These are phyloP conservation scores for Tyria jacobaeae DNA, from an alignment of 2,888 invertebrate species.

Conservation along the genomic window DNA sequence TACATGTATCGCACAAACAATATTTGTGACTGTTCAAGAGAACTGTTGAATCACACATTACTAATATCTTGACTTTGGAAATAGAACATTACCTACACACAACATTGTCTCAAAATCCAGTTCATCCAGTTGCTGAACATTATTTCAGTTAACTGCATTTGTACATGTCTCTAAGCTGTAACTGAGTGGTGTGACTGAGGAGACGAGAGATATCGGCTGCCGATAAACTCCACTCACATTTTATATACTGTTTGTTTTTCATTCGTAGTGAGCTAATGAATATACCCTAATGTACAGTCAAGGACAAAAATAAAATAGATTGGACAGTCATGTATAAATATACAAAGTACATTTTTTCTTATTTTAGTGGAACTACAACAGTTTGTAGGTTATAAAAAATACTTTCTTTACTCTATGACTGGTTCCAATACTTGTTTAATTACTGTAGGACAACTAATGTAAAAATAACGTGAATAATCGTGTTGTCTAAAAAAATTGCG, in stretches of 20 bases:
- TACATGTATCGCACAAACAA: neutral
- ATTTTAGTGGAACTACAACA: too few species aligned
- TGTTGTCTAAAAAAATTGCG: too few species aligned
- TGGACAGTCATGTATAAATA: too few species aligned
- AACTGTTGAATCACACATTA: too few species aligned
- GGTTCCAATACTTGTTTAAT: too few species aligned
- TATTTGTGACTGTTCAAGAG: neutral
- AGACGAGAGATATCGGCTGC: neutral
- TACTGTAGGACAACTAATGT: too few species aligned
- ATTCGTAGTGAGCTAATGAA: slow-evolving; percentile 29
- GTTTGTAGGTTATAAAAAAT: too few species aligned
- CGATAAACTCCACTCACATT: neutral
- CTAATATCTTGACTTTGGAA: too few species aligned
- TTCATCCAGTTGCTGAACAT: too few species aligned
- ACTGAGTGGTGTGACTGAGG: neutral
- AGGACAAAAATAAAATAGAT: neutral
- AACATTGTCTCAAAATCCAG: neutral
- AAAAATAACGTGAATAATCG: too few species aligned
- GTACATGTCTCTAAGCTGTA: neutral
- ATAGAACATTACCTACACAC: neutral
- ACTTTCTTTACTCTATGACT: too few species aligned
- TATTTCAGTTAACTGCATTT: neutral
- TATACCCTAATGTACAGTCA: neutral
- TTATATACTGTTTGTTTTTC: slow-evolving; percentile 37
- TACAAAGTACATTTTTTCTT: too few species aligned